These are phyloP conservation scores for Trogon surrucura DNA, from an alignment of 2,113 vertebrate species.

Conservation along the genomic window DNA sequence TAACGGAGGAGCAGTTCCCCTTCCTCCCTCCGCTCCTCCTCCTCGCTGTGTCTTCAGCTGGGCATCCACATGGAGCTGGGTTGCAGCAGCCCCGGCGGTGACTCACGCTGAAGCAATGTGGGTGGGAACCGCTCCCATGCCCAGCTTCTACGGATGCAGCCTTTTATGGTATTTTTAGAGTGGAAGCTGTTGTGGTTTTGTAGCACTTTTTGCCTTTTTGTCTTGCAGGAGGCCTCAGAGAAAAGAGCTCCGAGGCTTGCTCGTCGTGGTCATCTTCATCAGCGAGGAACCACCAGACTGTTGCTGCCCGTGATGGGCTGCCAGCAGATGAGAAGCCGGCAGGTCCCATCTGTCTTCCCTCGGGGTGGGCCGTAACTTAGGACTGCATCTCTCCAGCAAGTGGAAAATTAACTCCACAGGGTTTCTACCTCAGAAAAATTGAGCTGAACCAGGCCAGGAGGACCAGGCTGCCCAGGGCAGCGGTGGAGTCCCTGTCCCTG, in stretches of 20 bases:
- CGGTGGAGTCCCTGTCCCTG: too few relatives aligned
- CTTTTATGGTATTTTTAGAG: slow-evolving; percentile 72
- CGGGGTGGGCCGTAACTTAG: neutral
- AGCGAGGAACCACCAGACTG: too few relatives aligned
- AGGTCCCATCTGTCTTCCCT: neutral
- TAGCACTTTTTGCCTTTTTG: neutral
- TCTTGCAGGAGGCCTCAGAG: neutral
- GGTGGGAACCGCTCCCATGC: slow-evolving; percentile 63
- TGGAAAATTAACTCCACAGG: neutral
- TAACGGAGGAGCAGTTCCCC: neutral
- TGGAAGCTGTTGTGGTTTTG: slow-evolving; percentile 19
- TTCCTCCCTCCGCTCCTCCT: neutral
- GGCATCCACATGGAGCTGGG: slow-evolving; percentile 15
- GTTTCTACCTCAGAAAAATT: neutral
- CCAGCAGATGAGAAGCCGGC: neutral
- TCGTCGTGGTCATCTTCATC: too few relatives aligned
- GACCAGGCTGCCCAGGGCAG: too few relatives aligned
- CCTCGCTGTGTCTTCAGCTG: neutral
- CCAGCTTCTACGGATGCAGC: slow-evolving; percentile 51
- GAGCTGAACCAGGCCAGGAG: neutral
- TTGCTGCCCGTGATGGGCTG: neutral
- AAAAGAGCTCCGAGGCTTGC: neutral
- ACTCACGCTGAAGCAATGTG: slow-evolving; percentile 67
- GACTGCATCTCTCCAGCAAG: neutral
- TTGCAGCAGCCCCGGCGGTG: slow-evolving; percentile 9